phyloP scores from a whole-genome alignment of 2,888 invertebrate species.

The Steinernema hermaphroditum region DNA sequence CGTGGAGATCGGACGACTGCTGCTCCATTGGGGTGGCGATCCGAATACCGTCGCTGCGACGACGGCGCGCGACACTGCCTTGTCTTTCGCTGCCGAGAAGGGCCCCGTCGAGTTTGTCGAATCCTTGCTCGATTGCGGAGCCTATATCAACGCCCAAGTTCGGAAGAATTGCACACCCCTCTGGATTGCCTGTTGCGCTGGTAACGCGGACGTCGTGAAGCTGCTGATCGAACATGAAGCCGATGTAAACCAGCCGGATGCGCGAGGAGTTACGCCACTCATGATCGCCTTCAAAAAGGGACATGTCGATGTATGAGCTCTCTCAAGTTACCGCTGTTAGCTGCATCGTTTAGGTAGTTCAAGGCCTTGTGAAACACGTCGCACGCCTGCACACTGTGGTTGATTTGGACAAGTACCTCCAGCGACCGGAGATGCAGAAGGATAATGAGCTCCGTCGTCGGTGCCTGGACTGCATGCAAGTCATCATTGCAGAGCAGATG shows the following conservation, averaged over 20 bases:
- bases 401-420: conserved; percentile 87
- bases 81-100: conserved; percentile 99
- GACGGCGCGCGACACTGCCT: conserved; percentile 92
- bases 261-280: conserved; percentile 92
- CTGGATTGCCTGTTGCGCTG: conserved; percentile 82
- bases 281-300: conserved; percentile 99
- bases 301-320: conserved; percentile 76
- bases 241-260: conserved; percentile 96
- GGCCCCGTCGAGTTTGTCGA: conserved; percentile 83
- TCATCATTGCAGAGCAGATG: conserved; percentile 93
- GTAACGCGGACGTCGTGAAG: conserved; percentile 93
- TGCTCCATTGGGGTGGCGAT: conserved; percentile 94
- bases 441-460: conserved; percentile 81
- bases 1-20: conserved; percentile 92
- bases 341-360: conserved; percentile 78
- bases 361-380: conserved; percentile 98
- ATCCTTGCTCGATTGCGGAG: conserved; percentile 68
- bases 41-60: conserved; percentile 98
- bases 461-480: conserved; percentile 91
- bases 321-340: too few species aligned
- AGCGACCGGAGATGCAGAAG: conserved; percentile 83
- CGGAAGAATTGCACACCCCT: conserved; percentile 89
- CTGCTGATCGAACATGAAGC: conserved; percentile 83
- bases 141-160: conserved; percentile 89
- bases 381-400: conserved; percentile 97